Conservation (phyloP, 2,888 invertebrate species). For the Trichogramma evanescens region DNA sequence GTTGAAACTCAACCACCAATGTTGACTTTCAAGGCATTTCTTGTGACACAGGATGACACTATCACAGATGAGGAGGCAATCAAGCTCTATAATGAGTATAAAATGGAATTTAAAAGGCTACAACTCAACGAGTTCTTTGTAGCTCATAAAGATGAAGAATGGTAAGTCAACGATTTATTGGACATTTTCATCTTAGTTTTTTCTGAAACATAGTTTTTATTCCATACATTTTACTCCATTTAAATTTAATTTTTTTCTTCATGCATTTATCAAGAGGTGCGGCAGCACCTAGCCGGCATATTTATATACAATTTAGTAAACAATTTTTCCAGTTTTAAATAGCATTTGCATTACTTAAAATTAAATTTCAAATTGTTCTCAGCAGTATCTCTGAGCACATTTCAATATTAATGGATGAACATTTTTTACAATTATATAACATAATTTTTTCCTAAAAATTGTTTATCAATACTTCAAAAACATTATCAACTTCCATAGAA, state of each 20-base stretch:
- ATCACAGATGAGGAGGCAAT: slow-evolving; percentile 96
- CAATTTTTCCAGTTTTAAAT: no score
- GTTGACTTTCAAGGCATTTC: slow-evolving; percentile 94
- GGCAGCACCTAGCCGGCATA: no score
- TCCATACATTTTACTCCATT: no score
- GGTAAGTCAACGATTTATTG: slow-evolving; percentile 59
- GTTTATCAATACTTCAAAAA: background rate
- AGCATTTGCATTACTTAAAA: no score
- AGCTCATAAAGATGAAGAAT: slow-evolving; percentile 99
- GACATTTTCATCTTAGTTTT: background rate
- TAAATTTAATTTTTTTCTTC: no score
- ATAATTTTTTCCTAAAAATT: slow-evolving; percentile 1
- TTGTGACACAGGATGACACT: slow-evolving; percentile 93
- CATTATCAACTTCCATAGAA: background rate
- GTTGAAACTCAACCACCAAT: slow-evolving; percentile 83
- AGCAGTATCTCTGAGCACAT: background rate
- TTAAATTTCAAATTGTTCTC: no score
- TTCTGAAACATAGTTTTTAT: background rate
- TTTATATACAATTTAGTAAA: no score
- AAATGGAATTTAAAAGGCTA: slow-evolving; percentile 90
- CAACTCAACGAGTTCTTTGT: slow-evolving; percentile 98
- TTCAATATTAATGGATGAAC: background rate
- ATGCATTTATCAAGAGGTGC: no score
- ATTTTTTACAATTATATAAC: slow-evolving; percentile 11
- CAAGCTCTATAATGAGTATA: slow-evolving; percentile 96